Conservation (phyloP, 2,797 vertebrate genomes). For the Lophura swinhoii region DNA sequence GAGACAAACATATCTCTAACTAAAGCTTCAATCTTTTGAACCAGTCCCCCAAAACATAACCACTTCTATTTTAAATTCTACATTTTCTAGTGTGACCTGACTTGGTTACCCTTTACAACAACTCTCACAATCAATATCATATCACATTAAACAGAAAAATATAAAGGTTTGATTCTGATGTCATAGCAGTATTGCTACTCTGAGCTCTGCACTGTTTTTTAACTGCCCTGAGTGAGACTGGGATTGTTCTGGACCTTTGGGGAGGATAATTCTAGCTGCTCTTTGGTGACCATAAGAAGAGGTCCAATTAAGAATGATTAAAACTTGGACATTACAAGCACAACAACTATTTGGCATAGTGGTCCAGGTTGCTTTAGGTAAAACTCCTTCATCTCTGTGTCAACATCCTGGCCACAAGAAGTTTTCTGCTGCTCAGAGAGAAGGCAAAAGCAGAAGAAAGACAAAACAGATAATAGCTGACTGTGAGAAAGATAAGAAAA, state of each 20-base stretch:
- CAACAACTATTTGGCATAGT: neutral
- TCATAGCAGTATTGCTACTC: neutral
- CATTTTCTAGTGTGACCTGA: neutral
- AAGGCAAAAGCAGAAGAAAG: neutral
- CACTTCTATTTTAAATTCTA: neutral
- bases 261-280: neutral
- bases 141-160: neutral
- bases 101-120: neutral
- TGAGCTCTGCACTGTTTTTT: neutral
- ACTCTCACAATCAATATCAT: neutral
- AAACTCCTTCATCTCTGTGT: neutral
- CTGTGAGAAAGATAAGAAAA: neutral
- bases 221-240: neutral
- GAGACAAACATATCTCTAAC: neutral
- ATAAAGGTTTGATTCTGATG: neutral
- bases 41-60: neutral
- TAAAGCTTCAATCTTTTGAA: neutral
- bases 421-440: neutral
- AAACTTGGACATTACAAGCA: neutral
- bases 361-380: neutral
- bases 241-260: no score
- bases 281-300: accelerated
- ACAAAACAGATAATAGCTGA: neutral
- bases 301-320: neutral
- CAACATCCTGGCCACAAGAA: neutral